A percentile compares a stretch with the other conserved stretches of the same genome.
Conservation (phyloP, 2,797 vertebrate genomes). For the Botia kubotai region DNA sequence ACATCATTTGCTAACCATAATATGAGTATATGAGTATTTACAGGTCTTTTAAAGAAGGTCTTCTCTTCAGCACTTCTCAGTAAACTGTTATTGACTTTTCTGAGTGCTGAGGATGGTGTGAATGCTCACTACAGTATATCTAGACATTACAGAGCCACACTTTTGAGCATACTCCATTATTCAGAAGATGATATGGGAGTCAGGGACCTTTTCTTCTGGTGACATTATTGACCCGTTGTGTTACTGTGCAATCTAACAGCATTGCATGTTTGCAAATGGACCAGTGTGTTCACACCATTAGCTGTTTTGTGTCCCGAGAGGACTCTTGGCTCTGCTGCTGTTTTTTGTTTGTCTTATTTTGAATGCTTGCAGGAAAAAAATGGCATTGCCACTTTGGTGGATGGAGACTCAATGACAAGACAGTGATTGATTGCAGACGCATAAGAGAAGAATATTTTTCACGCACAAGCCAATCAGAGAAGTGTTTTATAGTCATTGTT, state of each 20-base stretch:
- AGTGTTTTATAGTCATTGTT: constrained; percentile 63
- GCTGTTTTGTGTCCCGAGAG: constrained; percentile 64
- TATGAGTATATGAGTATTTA: not conserved
- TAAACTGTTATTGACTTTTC: constrained; percentile 20
- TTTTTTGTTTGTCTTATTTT: constrained; percentile 53
- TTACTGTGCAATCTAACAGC: constrained; percentile 61
- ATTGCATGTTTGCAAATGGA: constrained; percentile 62
- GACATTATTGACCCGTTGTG: constrained; percentile 73
- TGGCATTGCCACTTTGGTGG: constrained; percentile 61
- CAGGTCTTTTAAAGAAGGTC: not conserved
- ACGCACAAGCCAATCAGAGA: constrained; percentile 48
- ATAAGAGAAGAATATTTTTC: constrained; percentile 60
- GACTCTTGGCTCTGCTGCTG: constrained; percentile 62
- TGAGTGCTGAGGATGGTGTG: constrained; percentile 11
- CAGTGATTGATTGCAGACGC: constrained; percentile 73
- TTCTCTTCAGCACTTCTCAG: constrained; percentile 1
- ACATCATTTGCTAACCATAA: not conserved
- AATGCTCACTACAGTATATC: constrained; percentile 5
- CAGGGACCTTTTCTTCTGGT: constrained; percentile 59
- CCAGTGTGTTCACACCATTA: constrained; percentile 66
- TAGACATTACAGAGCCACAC: constrained; percentile 34
- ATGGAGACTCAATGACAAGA: constrained; percentile 57
- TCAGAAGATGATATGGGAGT: constrained; percentile 56
- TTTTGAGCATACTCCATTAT: constrained; percentile 58
- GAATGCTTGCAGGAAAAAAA: constrained; percentile 61